Percentiles rank a stretch among this genome's conserved stretches.
Evolutionary conservation across 2,113 vertebrate species (phyloP).

Genomic region (Thunnus thynnus): DNA sequence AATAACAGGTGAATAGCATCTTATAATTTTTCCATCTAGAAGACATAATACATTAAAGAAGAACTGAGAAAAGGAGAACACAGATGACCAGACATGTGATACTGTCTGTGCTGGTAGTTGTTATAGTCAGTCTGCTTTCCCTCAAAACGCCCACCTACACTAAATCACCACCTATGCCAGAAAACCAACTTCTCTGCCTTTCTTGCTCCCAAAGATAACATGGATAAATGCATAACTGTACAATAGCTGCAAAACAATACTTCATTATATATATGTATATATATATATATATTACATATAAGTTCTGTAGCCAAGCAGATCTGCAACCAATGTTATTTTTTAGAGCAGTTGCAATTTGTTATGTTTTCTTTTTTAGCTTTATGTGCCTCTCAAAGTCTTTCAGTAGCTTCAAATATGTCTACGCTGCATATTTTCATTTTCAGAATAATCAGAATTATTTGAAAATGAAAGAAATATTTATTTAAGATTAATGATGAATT

Average conservation of each 20-base stretch:
- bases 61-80: conserved; percentile 13
- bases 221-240: too few relatives aligned
- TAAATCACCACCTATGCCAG: neutral
- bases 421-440: too few relatives aligned
- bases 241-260: too few relatives aligned
- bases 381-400: too few relatives aligned
- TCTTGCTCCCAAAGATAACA: conserved; percentile 11
- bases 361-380: neutral
- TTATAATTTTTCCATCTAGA: neutral
- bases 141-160: neutral
- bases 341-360: neutral
- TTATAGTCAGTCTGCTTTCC: neutral
- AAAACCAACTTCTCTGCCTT: neutral
- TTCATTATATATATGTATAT: too few relatives aligned
- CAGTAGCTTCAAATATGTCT: too few relatives aligned
- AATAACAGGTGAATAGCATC: neutral
- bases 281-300: too few relatives aligned
- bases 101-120: neutral
- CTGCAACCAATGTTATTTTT: neutral
- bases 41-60: neutral
- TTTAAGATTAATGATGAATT: too few relatives aligned
- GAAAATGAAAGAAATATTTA: too few relatives aligned
- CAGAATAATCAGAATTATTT: too few relatives aligned
- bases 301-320: neutral
- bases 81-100: neutral